Conservation (phyloP, 2,113 vertebrate species). For the Sylvietta virens region DNA sequence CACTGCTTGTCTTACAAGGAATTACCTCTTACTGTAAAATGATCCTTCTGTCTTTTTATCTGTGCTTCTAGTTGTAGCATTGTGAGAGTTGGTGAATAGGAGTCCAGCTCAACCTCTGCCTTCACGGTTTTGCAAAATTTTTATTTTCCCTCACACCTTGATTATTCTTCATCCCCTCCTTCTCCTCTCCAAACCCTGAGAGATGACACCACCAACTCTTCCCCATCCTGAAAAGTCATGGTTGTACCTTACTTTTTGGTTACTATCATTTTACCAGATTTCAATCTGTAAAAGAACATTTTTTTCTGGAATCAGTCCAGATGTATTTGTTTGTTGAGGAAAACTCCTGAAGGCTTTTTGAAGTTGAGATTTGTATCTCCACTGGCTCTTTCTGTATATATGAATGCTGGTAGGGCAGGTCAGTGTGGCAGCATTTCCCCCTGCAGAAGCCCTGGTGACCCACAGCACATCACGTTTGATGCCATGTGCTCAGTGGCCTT, state of each 20-base stretch:
- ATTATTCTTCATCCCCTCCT: not conserved
- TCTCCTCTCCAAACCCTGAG: not conserved
- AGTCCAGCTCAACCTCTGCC: not conserved
- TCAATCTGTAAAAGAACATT: not conserved
- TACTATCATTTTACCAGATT: not conserved
- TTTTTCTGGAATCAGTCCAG: not conserved
- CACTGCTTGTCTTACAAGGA: not conserved
- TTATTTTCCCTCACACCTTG: not conserved
- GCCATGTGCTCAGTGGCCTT: not conserved
- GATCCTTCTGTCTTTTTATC: not conserved
- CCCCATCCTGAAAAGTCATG: not conserved
- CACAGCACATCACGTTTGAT: not conserved
- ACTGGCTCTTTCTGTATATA: not conserved
- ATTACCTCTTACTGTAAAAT: not conserved
- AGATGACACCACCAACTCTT: not conserved
- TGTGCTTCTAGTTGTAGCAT: not conserved
- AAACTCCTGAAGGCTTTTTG: not conserved
- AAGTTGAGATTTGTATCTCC: not conserved
- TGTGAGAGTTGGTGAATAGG: not conserved
- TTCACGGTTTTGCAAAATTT: not conserved
- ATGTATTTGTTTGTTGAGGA: not conserved
- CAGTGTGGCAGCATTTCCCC: not conserved
- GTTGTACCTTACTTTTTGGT: not conserved
- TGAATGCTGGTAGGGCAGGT: not conserved
- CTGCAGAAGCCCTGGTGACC: not conserved